Base-by-base conservation (phyloP, 1,140 invertebrate species). In the Halotydeus destructor region DNA sequence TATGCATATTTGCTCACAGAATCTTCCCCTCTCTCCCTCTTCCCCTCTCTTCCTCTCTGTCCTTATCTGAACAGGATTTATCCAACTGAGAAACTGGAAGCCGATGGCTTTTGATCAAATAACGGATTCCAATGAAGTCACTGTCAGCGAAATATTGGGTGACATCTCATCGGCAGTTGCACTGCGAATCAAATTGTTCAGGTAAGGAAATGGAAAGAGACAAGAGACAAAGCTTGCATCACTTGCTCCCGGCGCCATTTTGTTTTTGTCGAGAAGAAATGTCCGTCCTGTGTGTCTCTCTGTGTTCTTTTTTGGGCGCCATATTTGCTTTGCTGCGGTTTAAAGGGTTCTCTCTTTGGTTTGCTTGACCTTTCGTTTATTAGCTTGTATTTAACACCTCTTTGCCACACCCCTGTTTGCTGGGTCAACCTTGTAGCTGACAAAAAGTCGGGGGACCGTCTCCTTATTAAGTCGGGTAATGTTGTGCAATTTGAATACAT, bases 41-140 rank as follows among this genome's bases (percentile, higher is more conserved):
- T n/a, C n/a, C 28, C n/a, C 28, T 30, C 28, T 30, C 28, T 30
- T n/a, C n/a, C 28, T 30, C n/a, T 30, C 28, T 30, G 28, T n/a
- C n/a, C 43, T 60, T 59, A 43, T 57, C 59, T 44, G 35, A 26
- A 42, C 63, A 75, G 82, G 81, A 48, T 76, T 78, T 28, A 74
- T 93, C 31, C 74, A 85, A 12, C 76, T 93, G 50, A 81, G 83
- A 55, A 88, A 91, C 53, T 91, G 86, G 86, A 84, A 83, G 57
- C 80, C 85, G 1, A 58, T 93, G 27, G 70, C 74, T 3, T 75
- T 91, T 57, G 84, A 89, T 48, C 74, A 77, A 51, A 84, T 94
- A 44, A 80, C 80, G 3, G 82, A 88, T 47, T 76, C 78, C 47
- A 72, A 75, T 1, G 58, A 77, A 5, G 71, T 79, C 26, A 88